Evolutionary conservation across 2,113 vertebrate species (phyloP).

Genomic region (Eulemur macaco): DNA sequence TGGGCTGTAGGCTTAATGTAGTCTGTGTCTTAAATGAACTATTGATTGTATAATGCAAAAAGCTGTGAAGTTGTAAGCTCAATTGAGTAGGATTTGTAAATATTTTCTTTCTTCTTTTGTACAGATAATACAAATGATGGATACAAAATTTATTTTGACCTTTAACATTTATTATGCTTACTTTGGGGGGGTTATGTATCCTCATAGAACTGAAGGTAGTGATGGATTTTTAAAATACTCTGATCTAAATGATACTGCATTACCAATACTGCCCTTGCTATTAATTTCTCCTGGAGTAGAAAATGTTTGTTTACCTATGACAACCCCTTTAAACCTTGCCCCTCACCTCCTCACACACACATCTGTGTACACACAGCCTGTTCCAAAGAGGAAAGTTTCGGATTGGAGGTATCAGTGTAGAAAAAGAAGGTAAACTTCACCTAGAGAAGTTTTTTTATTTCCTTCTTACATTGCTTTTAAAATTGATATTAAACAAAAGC

Average conservation of each 20-base stretch:
- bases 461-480: neutral
- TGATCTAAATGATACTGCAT: neutral
- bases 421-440: neutral
- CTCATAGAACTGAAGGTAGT: neutral
- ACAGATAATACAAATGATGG: neutral
- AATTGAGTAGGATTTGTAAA: neutral
- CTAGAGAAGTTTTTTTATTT: neutral
- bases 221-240: slow-evolving; percentile 3
- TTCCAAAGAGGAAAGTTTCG: neutral
- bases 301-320: neutral
- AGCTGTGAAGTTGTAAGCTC: neutral
- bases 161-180: neutral
- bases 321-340: neutral
- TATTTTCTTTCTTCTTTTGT: neutral
- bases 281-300: neutral
- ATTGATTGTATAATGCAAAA: neutral
- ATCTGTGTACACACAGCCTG: neutral
- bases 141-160: neutral
- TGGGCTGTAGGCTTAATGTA: neutral
- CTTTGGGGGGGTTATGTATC: neutral
- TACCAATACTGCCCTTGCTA: neutral
- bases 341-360: accelerated
- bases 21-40: neutral
- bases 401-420: neutral
- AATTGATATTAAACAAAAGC: neutral